Conservation (phyloP, 2,113 vertebrate species). For the Delphinapterus leucas region DNA sequence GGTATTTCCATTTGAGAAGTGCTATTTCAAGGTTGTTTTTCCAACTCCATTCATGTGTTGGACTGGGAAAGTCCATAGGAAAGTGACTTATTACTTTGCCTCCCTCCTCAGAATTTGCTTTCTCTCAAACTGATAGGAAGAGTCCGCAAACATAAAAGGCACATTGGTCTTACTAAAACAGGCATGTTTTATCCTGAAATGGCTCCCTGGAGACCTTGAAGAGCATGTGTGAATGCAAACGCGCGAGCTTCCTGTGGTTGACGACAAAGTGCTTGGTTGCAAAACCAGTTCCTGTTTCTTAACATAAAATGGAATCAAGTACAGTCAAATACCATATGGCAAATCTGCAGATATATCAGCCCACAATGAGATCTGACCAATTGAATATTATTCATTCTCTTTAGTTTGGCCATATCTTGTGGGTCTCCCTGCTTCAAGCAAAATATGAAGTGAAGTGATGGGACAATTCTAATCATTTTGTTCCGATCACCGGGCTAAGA, state of each 20-base stretch:
- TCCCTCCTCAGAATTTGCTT: slow-evolving; percentile 45
- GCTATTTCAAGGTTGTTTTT: slow-evolving; percentile 14
- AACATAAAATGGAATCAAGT: slow-evolving; percentile 19
- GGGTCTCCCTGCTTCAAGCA: background rate
- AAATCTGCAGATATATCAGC: background rate
- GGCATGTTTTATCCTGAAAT: slow-evolving; percentile 49
- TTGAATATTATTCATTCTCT: background rate
- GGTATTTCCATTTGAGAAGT: background rate
- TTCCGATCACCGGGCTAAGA: background rate
- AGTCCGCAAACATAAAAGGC: slow-evolving; percentile 59
- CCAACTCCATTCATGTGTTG: background rate
- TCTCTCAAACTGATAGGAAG: slow-evolving; percentile 45
- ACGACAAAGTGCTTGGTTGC: slow-evolving; percentile 17
- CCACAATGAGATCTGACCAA: background rate
- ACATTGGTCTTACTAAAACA: slow-evolving; percentile 60
- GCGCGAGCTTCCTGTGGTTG: background rate
- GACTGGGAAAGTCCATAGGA: background rate
- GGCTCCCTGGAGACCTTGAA: slow-evolving; percentile 39
- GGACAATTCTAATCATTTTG: background rate
- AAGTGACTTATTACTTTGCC: slow-evolving; percentile 24
- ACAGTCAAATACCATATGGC: background rate
- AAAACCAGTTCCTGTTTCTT: slow-evolving; percentile 53
- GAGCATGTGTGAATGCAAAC: slow-evolving; percentile 50
- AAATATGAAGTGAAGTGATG: background rate
- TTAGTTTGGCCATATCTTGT: background rate